Evolutionary conservation across 2,113 vertebrate genomes (phyloP).

Genomic region (Oreochromis spilurus): DNA sequence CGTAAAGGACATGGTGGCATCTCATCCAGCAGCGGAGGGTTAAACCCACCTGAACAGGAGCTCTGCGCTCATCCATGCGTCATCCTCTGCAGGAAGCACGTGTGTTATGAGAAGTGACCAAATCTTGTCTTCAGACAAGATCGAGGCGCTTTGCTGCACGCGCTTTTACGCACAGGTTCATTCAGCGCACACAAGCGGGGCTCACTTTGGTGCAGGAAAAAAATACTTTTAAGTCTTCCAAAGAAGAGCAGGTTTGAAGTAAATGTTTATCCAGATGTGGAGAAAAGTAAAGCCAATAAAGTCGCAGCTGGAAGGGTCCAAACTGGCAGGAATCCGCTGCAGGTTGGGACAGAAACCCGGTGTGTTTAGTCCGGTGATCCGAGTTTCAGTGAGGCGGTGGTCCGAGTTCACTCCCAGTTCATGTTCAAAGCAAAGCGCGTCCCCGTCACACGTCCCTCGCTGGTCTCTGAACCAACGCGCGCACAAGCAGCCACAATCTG

Average conservation of each 20-base stretch:
- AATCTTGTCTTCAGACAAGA: not conserved
- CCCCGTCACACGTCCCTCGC: not conserved
- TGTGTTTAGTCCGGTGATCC: not conserved
- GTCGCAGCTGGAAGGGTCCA: not conserved
- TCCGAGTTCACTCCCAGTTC: not conserved
- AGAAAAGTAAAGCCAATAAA: not conserved
- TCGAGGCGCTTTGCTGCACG: not conserved
- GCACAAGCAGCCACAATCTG: not conserved
- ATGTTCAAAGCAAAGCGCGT: not conserved
- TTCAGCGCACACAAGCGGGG: not conserved
- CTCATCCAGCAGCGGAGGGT: not conserved
- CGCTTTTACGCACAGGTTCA: not conserved
- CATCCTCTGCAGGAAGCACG: slow-evolving; percentile 1
- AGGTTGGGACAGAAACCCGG: not conserved
- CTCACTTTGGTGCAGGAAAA: not conserved
- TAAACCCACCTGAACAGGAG: not conserved
- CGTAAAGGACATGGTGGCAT: slow-evolving; percentile 28
- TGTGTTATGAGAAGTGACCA: not conserved
- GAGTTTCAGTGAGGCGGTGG: not conserved
- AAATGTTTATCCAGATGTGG: not conserved
- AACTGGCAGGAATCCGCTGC: not conserved
- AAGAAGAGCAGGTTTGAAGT: not conserved
- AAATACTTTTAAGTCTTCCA: not conserved
- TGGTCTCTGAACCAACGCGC: not conserved
- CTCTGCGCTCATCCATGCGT: not conserved